These are phyloP conservation scores for Tholera decimalis DNA, from an alignment of 2,888 invertebrate species.

Conservation along the genomic window DNA sequence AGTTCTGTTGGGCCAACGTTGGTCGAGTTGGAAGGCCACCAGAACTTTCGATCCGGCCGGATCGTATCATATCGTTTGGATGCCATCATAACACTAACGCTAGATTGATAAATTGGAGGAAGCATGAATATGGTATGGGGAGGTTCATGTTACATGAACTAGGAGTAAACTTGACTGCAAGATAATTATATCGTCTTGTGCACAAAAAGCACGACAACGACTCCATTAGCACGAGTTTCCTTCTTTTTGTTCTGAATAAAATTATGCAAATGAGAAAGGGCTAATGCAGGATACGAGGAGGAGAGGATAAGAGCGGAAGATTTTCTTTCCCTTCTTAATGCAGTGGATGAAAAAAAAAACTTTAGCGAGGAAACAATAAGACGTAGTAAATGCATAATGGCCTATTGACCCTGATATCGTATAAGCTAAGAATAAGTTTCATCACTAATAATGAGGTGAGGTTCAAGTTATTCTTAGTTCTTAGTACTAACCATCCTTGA, in stretches of 20 bases:
- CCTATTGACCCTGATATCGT: slow-evolving; percentile 2
- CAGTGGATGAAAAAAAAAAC: neutral
- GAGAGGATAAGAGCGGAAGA: neutral
- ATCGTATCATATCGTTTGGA: slow-evolving; percentile 24
- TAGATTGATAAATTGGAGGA: slow-evolving; percentile 37
- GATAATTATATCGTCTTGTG: neutral
- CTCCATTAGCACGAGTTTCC: neutral
- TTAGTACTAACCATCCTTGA: slow-evolving; percentile 2
- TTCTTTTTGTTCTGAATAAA: neutral
- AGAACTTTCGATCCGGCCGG: slow-evolving; percentile 48
- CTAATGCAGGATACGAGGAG: too few species aligned
- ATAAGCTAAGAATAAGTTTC: slow-evolving; percentile 26
- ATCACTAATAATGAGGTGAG: slow-evolving; percentile 32
- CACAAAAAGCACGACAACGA: neutral
- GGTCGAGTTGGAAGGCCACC: slow-evolving; percentile 34
- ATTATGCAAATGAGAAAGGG: neutral
- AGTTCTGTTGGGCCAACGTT: slow-evolving; percentile 46
- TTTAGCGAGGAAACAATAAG: slow-evolving; percentile 7
- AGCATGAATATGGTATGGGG: neutral
- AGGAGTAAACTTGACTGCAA: neutral
- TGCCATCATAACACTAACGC: slow-evolving; percentile 17
- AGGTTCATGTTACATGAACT: slow-evolving; percentile 3
- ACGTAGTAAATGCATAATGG: slow-evolving; percentile 11
- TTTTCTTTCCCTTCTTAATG: neutral
- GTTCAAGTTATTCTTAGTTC: slow-evolving; percentile 16